Evolutionary conservation across 2,113 vertebrate genomes (phyloP).

Genomic region (Recurvirostra avosetta): DNA sequence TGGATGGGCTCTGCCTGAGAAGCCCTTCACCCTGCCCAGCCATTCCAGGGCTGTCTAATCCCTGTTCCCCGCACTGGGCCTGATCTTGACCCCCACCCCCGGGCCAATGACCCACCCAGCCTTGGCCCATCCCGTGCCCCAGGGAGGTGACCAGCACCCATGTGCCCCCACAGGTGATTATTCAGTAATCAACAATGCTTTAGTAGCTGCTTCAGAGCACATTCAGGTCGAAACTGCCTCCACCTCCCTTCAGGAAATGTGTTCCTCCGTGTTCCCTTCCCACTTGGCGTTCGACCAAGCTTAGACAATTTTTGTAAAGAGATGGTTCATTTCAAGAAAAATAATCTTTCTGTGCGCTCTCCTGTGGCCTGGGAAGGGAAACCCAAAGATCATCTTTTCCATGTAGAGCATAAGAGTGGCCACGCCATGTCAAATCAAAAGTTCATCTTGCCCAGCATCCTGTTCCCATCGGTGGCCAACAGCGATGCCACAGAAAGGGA

Average conservation of each 20-base stretch:
- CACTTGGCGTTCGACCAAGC: not conserved
- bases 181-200: not conserved
- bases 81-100: not conserved
- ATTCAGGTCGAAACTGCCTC: not conserved
- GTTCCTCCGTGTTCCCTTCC: not conserved
- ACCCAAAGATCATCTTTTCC: not conserved
- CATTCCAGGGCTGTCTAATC: not conserved
- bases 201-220: not conserved
- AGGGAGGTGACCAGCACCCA: not conserved
- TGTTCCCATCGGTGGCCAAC: not conserved
- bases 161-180: not conserved
- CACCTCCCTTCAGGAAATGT: not conserved
- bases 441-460: not conserved
- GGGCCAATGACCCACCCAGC: fast-evolving
- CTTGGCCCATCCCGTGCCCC: not conserved
- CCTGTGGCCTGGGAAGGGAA: not conserved
- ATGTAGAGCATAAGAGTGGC: not conserved
- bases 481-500: fast-evolving
- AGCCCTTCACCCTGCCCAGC: fast-evolving
- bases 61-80: fast-evolving
- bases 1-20: not conserved
- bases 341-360: not conserved
- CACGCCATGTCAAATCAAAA: not conserved
- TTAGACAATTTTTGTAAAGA: not conserved
- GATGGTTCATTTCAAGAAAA: not conserved